Conservation (phyloP, 2,888 invertebrate genomes). For the Schizaphis graminum region DNA sequence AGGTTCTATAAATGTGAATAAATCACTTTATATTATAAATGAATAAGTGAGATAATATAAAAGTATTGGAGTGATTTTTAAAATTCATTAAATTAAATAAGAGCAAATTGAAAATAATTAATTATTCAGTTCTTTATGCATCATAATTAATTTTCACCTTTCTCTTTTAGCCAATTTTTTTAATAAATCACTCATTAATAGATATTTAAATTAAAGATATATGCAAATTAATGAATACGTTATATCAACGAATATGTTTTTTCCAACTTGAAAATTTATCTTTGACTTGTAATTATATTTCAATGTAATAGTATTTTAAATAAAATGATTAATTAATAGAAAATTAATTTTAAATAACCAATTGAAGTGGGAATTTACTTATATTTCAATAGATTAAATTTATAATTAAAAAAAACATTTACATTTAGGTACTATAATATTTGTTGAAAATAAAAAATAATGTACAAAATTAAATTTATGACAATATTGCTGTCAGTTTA, state of each 20-base stretch:
- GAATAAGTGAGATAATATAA: not conserved
- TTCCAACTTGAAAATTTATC: not conserved
- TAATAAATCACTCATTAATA: not conserved
- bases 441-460: not conserved
- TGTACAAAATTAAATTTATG: not conserved
- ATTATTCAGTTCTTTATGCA: not conserved
- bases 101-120: conserved; percentile 10
- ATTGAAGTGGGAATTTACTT: not conserved
- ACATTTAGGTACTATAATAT: not conserved
- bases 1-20: not conserved
- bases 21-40: not conserved
- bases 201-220: not conserved
- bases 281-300: not conserved
- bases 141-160: conserved; percentile 29
- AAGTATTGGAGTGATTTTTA: not conserved
- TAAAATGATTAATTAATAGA: not conserved
- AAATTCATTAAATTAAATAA: not conserved
- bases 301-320: not conserved
- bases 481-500: not conserved
- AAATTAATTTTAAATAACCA: not conserved
- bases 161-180: not conserved
- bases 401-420: not conserved
- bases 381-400: not conserved
- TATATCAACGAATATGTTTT: not conserved
- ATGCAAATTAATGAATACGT: not conserved